Conservation (phyloP, 2,113 vertebrate genomes). For the Campylomormyrus numenius region DNA sequence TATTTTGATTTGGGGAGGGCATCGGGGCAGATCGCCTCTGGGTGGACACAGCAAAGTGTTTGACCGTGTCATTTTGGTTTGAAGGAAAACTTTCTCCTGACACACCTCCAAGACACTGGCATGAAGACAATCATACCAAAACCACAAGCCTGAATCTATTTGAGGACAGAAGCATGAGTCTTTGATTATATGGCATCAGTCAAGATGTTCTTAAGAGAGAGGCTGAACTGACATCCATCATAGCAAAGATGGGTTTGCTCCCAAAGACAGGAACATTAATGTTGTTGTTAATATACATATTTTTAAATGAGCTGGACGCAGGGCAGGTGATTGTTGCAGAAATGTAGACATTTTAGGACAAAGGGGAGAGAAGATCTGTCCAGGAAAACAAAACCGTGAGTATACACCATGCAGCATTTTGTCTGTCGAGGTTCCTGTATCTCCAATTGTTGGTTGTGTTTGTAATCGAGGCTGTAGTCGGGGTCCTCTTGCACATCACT, state of each 20-base stretch:
- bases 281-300: neutral
- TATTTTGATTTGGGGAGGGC: neutral
- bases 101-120: neutral
- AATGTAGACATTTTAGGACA: neutral
- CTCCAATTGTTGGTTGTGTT: neutral
- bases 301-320: neutral
- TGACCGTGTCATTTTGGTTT: neutral
- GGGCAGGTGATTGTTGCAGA: neutral
- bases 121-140: neutral
- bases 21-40: neutral
- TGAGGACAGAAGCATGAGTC: neutral
- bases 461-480: neutral
- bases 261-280: neutral
- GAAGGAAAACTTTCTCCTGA: neutral
- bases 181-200: neutral
- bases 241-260: neutral
- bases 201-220: neutral
- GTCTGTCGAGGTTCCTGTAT: neutral
- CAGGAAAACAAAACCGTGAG: neutral
- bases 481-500: slow-evolving; percentile 35
- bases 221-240: neutral
- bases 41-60: neutral
- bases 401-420: neutral
- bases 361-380: neutral
- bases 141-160: neutral